Percentiles rank a stretch among this genome's conserved stretches.
phyloP scores from a whole-genome alignment of 2,888 invertebrate species.

The Morpho helenor region DNA sequence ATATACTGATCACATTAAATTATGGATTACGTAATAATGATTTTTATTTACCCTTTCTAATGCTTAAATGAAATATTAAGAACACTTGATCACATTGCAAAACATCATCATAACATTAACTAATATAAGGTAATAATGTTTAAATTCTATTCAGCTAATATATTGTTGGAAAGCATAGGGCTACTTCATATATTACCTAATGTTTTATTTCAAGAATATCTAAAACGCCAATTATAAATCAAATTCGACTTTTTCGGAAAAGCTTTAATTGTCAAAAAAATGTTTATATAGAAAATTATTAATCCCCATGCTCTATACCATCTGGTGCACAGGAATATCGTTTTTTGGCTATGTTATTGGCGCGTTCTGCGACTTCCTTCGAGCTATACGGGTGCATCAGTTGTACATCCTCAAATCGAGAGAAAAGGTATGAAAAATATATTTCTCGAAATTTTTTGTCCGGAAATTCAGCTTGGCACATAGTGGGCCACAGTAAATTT shows the following conservation, averaged over 20 bases:
- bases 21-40: slow-evolving; percentile 55
- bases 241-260: neutral
- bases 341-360: slow-evolving; percentile 32
- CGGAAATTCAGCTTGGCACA: slow-evolving; percentile 59
- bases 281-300: neutral
- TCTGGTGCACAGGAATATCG: slow-evolving; percentile 50
- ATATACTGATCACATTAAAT: slow-evolving; percentile 72
- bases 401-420: slow-evolving; percentile 45
- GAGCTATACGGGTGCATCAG: slow-evolving; percentile 54
- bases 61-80: no score
- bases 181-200: neutral
- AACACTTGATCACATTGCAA: no score
- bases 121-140: no score
- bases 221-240: neutral
- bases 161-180: no score
- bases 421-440: slow-evolving; percentile 58
- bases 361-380: slow-evolving; percentile 41
- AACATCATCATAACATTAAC: no score
- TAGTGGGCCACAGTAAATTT: slow-evolving; percentile 62
- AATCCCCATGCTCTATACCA: slow-evolving; percentile 38
- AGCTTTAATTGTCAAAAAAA: no score
- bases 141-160: no score
- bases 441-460: slow-evolving; percentile 67
- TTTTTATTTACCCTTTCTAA: slow-evolving; percentile 37
- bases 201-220: neutral